These are phyloP conservation scores for Apodemus sylvaticus DNA, from an alignment of 2,113 vertebrate species.

Conservation along the genomic window DNA sequence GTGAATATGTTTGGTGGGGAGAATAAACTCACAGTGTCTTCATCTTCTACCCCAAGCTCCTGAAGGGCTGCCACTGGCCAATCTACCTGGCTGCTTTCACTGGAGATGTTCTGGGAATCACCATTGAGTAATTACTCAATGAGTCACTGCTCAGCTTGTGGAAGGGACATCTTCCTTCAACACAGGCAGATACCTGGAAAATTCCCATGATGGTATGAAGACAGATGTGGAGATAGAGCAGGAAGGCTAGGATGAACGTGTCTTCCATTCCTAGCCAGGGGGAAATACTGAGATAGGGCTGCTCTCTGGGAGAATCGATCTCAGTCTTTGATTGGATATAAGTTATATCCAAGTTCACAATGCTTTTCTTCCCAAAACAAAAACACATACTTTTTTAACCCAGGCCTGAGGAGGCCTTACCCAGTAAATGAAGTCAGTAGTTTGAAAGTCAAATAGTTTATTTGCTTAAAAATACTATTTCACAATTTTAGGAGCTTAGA, in stretches of 20 bases:
- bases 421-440: neutral
- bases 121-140: neutral
- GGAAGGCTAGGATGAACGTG: neutral
- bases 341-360: neutral
- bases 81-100: neutral
- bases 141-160: neutral
- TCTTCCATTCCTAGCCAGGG: neutral
- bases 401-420: neutral
- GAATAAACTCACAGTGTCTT: neutral
- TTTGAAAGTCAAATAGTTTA: neutral
- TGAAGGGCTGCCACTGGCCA: neutral
- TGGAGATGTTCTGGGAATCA: neutral
- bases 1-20: neutral
- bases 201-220: neutral
- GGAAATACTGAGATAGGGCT: neutral
- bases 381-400: slow-evolving; percentile 18
- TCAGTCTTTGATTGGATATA: neutral
- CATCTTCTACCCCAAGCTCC: neutral
- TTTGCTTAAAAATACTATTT: neutral
- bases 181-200: neutral
- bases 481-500: neutral
- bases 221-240: neutral
- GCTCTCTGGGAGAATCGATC: neutral
- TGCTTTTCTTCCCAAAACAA: neutral
- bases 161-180: neutral